Percentiles rank a stretch among this genome's conserved stretches.
Conservation (phyloP, 2,113 vertebrate species). For the Cathartes aura region DNA sequence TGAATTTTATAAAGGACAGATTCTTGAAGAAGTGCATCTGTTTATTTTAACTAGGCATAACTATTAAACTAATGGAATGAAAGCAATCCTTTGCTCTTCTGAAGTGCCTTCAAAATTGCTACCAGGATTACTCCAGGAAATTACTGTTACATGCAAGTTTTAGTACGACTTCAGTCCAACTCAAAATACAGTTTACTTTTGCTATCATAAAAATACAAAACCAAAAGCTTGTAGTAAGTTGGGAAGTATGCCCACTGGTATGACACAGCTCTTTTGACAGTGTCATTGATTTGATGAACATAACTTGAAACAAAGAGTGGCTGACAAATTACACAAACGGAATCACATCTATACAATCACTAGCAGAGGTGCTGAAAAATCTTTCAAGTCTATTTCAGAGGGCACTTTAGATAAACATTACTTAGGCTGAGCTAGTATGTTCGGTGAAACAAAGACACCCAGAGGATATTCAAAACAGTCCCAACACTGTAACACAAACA, state of each 20-base stretch:
- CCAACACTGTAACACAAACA: neutral
- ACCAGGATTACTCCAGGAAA: neutral
- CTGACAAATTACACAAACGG: neutral
- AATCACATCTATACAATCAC: neutral
- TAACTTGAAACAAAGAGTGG: neutral
- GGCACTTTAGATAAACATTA: neutral
- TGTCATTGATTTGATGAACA: neutral
- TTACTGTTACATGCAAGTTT: neutral
- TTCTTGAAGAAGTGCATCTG: neutral
- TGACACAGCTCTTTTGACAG: constrained; percentile 30
- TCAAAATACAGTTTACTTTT: neutral
- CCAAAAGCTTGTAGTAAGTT: neutral
- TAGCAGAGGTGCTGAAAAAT: neutral
- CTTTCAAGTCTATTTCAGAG: neutral
- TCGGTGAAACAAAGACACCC: neutral
- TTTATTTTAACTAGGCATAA: neutral
- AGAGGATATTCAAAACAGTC: neutral
- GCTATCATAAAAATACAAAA: neutral
- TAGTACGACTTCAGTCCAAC: neutral
- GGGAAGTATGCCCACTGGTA: neutral
- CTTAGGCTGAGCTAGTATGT: neutral
- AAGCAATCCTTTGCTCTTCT: neutral
- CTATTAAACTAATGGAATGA: neutral
- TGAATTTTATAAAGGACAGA: neutral
- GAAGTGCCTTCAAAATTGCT: neutral